These are phyloP conservation scores for Lycia hirtaria DNA, from an alignment of 2,888 invertebrate genomes.

Conservation along the genomic window DNA sequence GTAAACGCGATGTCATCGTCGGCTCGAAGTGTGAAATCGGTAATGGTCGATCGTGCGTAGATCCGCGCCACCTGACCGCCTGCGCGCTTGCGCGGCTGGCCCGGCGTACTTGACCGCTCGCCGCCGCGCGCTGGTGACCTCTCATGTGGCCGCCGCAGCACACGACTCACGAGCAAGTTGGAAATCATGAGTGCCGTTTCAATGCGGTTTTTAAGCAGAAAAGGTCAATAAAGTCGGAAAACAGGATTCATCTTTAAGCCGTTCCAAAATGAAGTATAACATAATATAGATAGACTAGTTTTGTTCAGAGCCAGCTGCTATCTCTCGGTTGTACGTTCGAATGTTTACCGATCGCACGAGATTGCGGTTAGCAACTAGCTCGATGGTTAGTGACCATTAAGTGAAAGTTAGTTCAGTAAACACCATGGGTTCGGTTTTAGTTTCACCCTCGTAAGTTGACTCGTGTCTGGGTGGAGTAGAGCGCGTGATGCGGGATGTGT, in stretches of 20 bases:
- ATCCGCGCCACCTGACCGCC: constrained; percentile 20
- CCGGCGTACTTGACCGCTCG: constrained; percentile 31
- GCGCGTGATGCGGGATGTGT: too few relatives aligned
- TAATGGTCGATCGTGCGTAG: constrained; percentile 19
- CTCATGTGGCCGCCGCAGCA: neutral
- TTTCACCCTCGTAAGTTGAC: constrained; percentile 28
- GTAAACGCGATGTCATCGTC: constrained; percentile 6
- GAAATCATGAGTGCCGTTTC: constrained; percentile 27
- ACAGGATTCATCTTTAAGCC: constrained; percentile 8
- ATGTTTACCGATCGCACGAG: constrained; percentile 29
- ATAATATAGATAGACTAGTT: neutral
- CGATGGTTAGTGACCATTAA: constrained; percentile 31
- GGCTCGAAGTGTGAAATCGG: constrained; percentile 18
- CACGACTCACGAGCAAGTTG: too few relatives aligned
- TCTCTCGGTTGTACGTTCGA: neutral
- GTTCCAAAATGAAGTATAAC: neutral
- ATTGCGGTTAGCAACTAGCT: too few relatives aligned
- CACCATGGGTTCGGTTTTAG: constrained; percentile 23
- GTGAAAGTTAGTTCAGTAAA: constrained; percentile 38
- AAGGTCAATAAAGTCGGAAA: constrained; percentile 17
- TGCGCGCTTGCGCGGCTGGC: constrained; percentile 16
- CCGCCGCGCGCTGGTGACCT: constrained; percentile 9
- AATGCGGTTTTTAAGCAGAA: constrained; percentile 12
- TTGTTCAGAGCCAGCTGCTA: neutral
- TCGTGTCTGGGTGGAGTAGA: constrained; percentile 3